Percentiles rank a stretch among this genome's conserved stretches.
These are phyloP conservation scores for Dugesia japonica DNA, from an alignment of 2,888 invertebrate genomes.

Conservation along the genomic window DNA sequence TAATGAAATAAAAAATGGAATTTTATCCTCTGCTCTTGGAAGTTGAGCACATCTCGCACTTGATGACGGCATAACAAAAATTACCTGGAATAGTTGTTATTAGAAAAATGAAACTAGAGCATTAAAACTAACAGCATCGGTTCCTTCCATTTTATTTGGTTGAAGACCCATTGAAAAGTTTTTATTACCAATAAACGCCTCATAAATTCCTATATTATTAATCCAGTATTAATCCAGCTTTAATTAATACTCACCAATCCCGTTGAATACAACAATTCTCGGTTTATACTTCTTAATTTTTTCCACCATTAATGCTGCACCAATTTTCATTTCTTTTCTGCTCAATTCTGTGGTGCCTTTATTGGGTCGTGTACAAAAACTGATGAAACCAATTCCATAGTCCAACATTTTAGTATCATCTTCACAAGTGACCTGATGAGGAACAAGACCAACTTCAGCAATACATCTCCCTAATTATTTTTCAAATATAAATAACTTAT, in stretches of 20 bases:
- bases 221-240: too few relatives aligned
- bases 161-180: conserved; percentile 89
- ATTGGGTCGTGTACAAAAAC: conserved; percentile 83
- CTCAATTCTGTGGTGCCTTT: conserved; percentile 86
- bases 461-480: not conserved
- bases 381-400: conserved; percentile 89
- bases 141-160: conserved; percentile 76
- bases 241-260: conserved; percentile 38
- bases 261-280: conserved; percentile 33
- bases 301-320: conserved; percentile 29
- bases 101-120: too few relatives aligned
- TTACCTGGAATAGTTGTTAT: conserved; percentile 66
- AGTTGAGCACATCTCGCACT: conserved; percentile 88
- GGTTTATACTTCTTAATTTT: conserved; percentile 28
- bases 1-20: conserved; percentile 83
- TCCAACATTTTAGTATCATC: conserved; percentile 80
- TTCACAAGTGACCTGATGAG: conserved; percentile 83
- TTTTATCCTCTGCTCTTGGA: conserved; percentile 89
- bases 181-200: conserved; percentile 87
- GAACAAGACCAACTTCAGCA: conserved; percentile 58
- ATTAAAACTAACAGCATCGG: conserved; percentile 60
- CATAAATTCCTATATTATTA: conserved; percentile 58
- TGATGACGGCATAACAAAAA: conserved; percentile 97
- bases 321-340: conserved; percentile 36
- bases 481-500: too few relatives aligned